Conservation (phyloP, 1,140 invertebrate species). For the Drosophila subobscura region DNA sequence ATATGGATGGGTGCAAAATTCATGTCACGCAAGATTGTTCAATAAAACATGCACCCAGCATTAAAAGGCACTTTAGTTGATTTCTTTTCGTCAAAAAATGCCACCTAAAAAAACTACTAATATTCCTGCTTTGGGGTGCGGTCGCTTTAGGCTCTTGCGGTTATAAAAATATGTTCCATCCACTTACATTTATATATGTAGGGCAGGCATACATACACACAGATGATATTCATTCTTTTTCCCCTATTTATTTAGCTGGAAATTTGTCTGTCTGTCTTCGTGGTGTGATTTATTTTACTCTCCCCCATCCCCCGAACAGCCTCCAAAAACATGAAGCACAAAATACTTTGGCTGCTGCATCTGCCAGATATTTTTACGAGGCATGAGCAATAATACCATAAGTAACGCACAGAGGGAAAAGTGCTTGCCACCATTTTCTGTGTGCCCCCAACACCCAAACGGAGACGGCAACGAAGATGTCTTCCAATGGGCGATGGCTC, state of each 20-base stretch:
- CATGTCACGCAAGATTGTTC: too few relatives aligned
- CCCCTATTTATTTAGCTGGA: slow-evolving; percentile 62
- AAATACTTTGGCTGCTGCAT: slow-evolving; percentile 34
- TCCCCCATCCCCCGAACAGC: slow-evolving; percentile 8
- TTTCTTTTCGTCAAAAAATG: slow-evolving; percentile 3
- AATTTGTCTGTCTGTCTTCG: slow-evolving; percentile 35
- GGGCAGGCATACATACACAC: not conserved
- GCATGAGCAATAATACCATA: slow-evolving; percentile 64
- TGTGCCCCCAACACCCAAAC: slow-evolving; percentile 8
- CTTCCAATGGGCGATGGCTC: slow-evolving; percentile 45
- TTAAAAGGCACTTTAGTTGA: too few relatives aligned
- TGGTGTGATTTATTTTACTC: slow-evolving; percentile 53
- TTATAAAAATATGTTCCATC: not conserved
- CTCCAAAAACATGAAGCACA: slow-evolving; percentile 20
- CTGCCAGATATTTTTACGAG: slow-evolving; percentile 64
- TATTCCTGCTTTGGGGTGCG: too few relatives aligned
- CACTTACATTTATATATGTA: not conserved
- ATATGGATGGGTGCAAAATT: too few relatives aligned
- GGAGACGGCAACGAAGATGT: slow-evolving; percentile 34
- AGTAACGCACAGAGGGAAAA: slow-evolving; percentile 58
- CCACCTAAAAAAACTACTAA: not conserved
- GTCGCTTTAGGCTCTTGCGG: too few relatives aligned
- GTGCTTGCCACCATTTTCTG: slow-evolving; percentile 37
- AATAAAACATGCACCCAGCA: too few relatives aligned
- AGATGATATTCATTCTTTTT: not conserved